Base-by-base conservation (phyloP, 2,888 invertebrate species). In the Agrochola litura region DNA sequence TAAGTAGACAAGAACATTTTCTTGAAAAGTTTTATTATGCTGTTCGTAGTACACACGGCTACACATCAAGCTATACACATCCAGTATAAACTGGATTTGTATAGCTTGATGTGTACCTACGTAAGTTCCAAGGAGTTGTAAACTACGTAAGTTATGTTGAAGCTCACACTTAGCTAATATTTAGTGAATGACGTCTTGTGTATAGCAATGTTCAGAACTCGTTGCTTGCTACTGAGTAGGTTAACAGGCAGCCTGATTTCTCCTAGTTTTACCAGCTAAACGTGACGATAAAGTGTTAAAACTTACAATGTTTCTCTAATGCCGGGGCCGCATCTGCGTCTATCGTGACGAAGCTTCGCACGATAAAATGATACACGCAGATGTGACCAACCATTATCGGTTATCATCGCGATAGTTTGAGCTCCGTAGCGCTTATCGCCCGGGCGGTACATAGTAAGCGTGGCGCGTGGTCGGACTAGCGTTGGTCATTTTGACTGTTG, bases 231-330 rank as follows among this genome's bases (percentile, higher is more conserved):
- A 37, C 25, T 46, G 60, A 58, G 41, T 58, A 66, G 30, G n/a
- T 30, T 58, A 64, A 79, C 79, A 67, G 66, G n/a, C 2, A 49
- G 61, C 61, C 73, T 71, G 56, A 72, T 77, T 81, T 81, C 73
- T 61, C 64, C 22, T 25, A 68, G 71, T 68, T 83, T 73, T 69
- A 83, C 76, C 68, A 68, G 25, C 68, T 60, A 30, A 67, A 76
- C 83, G 79, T 83, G 79, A 76, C 67, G 76, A 83, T 79, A 79
- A 73, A 37, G 49, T 6, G n/a, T 4, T 37, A n/a, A 41, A 30
- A 30, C 30, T 30, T 60, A 76, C 66, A 71, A 76, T 65, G 84
- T 76, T 64, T 25, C 14, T 49, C 16, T 22, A 64, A 37, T 37
- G 37, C 37, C 3, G 37, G 37, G 37, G 37, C 37, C 37, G 37